Conservation (phyloP, 2,888 invertebrate species). For the Drosophila prolongata region DNA sequence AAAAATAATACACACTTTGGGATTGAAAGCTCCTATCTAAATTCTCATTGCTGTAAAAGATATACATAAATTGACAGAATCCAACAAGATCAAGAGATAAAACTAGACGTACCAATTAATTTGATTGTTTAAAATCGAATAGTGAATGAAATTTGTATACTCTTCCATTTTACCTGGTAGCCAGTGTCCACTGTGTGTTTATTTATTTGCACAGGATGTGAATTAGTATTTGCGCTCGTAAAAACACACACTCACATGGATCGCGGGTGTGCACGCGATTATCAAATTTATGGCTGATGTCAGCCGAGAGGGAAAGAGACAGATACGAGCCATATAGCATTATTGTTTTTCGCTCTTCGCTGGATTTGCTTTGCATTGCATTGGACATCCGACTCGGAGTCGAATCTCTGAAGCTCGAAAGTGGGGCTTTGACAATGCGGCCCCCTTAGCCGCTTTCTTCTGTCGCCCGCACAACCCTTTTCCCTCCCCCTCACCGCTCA, state of each 20-base stretch:
- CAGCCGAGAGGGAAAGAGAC: constrained; percentile 42
- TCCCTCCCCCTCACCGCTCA: neutral
- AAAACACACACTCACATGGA: constrained; percentile 18
- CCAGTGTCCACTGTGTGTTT: constrained; percentile 15
- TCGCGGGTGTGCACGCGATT: constrained; percentile 58
- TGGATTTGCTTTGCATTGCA: constrained; percentile 5
- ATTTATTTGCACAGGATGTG: constrained; percentile 39
- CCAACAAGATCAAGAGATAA: too few relatives aligned
- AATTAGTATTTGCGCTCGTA: constrained; percentile 24
- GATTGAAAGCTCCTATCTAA: too few relatives aligned
- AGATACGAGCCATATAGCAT: constrained; percentile 3
- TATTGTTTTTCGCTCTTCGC: constrained; percentile 11
- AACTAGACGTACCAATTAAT: too few relatives aligned
- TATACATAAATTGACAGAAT: too few relatives aligned
- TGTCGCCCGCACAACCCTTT: neutral
- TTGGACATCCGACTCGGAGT: neutral
- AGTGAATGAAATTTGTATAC: too few relatives aligned
- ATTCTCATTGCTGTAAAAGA: too few relatives aligned
- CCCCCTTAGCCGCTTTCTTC: neutral
- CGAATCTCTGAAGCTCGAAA: constrained; percentile 1
- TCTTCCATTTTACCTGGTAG: neutral
- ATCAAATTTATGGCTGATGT: constrained; percentile 72
- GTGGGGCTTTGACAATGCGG: neutral
- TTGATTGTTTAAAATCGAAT: too few relatives aligned
- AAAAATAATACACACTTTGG: too few relatives aligned